phyloP scores from a whole-genome alignment of 2,113 vertebrate species.

The Dasyprocta punctata region DNA sequence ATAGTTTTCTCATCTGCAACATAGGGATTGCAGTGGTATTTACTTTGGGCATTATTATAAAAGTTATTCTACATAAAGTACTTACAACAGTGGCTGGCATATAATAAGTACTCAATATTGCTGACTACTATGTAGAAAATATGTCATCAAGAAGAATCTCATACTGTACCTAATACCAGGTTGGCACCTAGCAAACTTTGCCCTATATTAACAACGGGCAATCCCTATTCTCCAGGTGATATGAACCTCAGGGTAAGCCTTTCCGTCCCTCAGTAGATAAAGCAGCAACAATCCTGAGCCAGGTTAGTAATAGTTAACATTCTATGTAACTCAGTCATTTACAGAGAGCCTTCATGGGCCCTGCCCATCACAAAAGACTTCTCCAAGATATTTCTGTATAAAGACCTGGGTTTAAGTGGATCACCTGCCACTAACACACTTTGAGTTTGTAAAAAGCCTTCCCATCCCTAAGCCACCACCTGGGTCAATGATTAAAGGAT shows the following conservation, averaged over 20 bases:
- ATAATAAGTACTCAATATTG: not conserved
- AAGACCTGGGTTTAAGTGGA: not conserved
- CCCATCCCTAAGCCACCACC: not conserved
- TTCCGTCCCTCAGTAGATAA: not conserved
- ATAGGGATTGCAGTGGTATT: not conserved
- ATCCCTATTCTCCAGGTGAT: not conserved
- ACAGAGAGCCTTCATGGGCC: not conserved
- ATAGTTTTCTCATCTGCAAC: not conserved
- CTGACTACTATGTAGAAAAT: not conserved
- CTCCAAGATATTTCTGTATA: not conserved
- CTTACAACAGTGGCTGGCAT: not conserved
- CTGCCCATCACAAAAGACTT: not conserved
- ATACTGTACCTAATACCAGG: not conserved
- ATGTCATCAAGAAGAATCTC: not conserved
- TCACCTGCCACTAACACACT: not conserved
- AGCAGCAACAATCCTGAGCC: not conserved
- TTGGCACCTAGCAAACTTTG: not conserved
- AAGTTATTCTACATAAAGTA: not conserved
- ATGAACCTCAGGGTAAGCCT: not conserved
- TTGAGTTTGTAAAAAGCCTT: not conserved
- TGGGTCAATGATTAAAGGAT: not conserved
- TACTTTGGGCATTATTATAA: not conserved
- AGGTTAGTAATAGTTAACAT: not conserved
- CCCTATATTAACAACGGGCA: not conserved
- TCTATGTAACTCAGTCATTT: not conserved